Percentiles rank a stretch among this genome's conserved stretches.
These are phyloP conservation scores for Ennomos fuscantarius DNA, from an alignment of 2,888 invertebrate species.

Conservation along the genomic window DNA sequence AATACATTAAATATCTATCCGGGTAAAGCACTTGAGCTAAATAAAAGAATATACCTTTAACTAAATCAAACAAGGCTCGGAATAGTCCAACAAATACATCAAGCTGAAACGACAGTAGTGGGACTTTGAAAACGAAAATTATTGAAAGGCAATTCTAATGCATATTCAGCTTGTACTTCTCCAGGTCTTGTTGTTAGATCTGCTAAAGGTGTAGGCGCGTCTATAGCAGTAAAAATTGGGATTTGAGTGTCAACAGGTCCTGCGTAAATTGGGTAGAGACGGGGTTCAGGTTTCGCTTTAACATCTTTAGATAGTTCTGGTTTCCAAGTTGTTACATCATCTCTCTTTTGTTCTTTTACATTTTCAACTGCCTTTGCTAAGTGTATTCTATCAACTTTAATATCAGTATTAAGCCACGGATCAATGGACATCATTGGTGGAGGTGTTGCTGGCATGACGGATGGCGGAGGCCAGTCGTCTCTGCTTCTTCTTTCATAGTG, in stretches of 20 bases:
- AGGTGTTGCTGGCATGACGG: slow-evolving; percentile 63
- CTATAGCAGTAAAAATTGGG: slow-evolving; percentile 58
- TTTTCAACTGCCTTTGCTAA: slow-evolving; percentile 47
- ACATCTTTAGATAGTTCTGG: slow-evolving; percentile 53
- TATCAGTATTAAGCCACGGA: slow-evolving; percentile 53
- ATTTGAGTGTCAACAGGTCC: slow-evolving; percentile 49
- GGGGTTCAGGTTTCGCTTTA: slow-evolving; percentile 54
- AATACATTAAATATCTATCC: slow-evolving; percentile 60
- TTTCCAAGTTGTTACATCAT: slow-evolving; percentile 53
- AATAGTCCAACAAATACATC: slow-evolving; percentile 67
- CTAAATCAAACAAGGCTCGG: slow-evolving; percentile 58
- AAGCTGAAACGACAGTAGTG: slow-evolving; percentile 81
- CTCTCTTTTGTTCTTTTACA: slow-evolving; percentile 38
- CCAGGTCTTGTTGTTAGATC: slow-evolving; percentile 73
- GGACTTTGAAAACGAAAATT: slow-evolving; percentile 81
- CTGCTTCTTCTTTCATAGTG: slow-evolving; percentile 75
- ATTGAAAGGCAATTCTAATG: slow-evolving; percentile 79
- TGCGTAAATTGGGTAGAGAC: slow-evolving; percentile 64
- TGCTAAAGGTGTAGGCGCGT: slow-evolving; percentile 60
- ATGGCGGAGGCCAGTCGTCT: slow-evolving; percentile 62
- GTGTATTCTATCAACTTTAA: slow-evolving; percentile 66
- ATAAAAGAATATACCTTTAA: slow-evolving; percentile 64
- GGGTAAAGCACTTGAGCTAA: slow-evolving; percentile 70
- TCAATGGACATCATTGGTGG: slow-evolving; percentile 55
- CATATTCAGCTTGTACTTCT: slow-evolving; percentile 79